These are phyloP conservation scores for Caenorhabditis auriculariae DNA, from an alignment of 2,888 invertebrate genomes.

Conservation along the genomic window DNA sequence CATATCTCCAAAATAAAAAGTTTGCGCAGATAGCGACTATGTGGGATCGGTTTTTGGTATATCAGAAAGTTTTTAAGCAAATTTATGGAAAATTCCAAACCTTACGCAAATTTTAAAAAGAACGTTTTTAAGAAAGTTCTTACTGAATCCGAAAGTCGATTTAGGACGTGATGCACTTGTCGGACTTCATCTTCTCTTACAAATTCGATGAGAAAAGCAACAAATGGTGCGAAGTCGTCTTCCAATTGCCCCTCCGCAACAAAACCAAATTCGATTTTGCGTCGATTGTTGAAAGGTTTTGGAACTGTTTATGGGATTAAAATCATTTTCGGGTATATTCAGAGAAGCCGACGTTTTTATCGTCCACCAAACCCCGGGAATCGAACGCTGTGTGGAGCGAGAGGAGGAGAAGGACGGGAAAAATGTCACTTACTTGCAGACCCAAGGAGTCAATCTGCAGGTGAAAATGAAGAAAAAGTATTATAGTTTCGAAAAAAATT, in stretches of 20 bases:
- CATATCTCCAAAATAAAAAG: too few relatives aligned
- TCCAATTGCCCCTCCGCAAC: slow-evolving; percentile 67
- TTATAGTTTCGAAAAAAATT: slow-evolving; percentile 64
- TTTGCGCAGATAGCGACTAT: too few relatives aligned
- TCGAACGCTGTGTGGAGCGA: slow-evolving; percentile 82
- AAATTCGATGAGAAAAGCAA: slow-evolving; percentile 77
- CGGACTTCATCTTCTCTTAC: slow-evolving; percentile 72
- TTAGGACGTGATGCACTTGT: slow-evolving; percentile 64
- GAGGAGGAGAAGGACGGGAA: slow-evolving; percentile 64
- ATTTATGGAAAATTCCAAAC: too few relatives aligned
- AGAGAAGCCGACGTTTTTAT: slow-evolving; percentile 71
- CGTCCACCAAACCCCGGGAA: slow-evolving; percentile 76
- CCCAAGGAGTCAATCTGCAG: slow-evolving; percentile 90
- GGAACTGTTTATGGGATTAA: background rate
- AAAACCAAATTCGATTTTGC: slow-evolving; percentile 77
- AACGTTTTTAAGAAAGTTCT: too few relatives aligned
- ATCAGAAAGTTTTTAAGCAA: too few relatives aligned
- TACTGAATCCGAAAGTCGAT: too few relatives aligned
- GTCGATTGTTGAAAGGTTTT: slow-evolving; percentile 71
- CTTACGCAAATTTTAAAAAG: too few relatives aligned
- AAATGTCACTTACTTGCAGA: slow-evolving; percentile 73
- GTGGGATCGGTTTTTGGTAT: too few relatives aligned
- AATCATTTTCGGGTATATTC: slow-evolving; percentile 6
- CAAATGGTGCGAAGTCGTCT: slow-evolving; percentile 82
- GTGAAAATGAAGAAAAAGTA: slow-evolving; percentile 14